phyloP scores from a whole-genome alignment of 2,797 vertebrate species.

The Cottoperca gobio region DNA sequence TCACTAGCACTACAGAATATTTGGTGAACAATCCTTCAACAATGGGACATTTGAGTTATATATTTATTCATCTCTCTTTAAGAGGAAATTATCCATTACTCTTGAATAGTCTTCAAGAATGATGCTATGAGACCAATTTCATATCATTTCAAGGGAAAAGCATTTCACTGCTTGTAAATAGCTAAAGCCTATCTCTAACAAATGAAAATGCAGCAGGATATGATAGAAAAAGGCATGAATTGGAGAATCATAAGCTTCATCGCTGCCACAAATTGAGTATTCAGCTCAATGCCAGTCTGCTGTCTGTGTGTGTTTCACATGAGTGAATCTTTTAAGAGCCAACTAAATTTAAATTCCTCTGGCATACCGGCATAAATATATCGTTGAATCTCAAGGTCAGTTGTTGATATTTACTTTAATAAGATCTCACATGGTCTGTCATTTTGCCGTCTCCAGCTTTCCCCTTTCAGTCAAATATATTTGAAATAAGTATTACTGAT shows the following conservation, averaged over 20 bases:
- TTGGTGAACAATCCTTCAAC: background rate
- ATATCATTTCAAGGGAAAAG: conserved; percentile 36
- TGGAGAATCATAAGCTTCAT: conserved; percentile 25
- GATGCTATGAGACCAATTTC: conserved; percentile 16
- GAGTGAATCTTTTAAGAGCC: conserved; percentile 26
- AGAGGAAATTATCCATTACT: conserved; percentile 17
- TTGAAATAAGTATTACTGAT: background rate
- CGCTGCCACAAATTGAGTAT: conserved; percentile 23
- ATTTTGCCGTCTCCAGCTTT: conserved; percentile 1
- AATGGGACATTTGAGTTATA: background rate
- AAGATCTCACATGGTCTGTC: conserved; percentile 20
- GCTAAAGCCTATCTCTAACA: conserved; percentile 8
- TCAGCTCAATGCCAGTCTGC: conserved; percentile 38
- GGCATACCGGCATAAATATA: background rate
- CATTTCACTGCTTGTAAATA: conserved; percentile 35
- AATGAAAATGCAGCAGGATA: conserved; percentile 10
- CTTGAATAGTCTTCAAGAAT: conserved; percentile 4
- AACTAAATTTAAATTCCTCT: conserved; percentile 21
- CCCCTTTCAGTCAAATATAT: background rate
- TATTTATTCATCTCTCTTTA: conserved; percentile 8
- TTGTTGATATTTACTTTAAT: conserved; percentile 41
- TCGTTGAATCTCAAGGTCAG: conserved; percentile 39
- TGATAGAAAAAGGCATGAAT: conserved; percentile 17
- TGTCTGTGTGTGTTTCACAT: conserved; percentile 23
- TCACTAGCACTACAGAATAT: background rate